Evolutionary conservation across 2,113 vertebrate genomes (phyloP), one percentile per base, ranked within the genome.

Genomic region (Sphyrna mokarran): DNA sequence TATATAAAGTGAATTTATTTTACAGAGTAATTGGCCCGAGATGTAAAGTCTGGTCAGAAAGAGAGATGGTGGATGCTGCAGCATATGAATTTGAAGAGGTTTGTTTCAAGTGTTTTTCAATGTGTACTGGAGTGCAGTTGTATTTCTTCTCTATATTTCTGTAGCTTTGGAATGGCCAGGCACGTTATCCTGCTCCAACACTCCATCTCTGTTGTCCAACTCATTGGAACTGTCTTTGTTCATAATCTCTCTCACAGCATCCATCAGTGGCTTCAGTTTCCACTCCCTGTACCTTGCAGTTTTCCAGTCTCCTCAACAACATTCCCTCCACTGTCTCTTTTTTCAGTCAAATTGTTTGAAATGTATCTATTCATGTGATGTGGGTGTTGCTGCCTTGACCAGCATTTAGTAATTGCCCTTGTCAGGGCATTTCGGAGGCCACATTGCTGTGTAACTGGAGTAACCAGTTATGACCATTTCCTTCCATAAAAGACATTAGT

Each of bases 41-140:
- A 96, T 98, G 98, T 93, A 97, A 97, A 96, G 98, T 99, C 54
- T 99, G 99, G 99, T 99, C 99, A 33, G 99, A 99, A 97, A 99
- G 98, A 96, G 99, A 99, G 95, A 97, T 98, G 87, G 98, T 99
- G 96, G 98, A 99, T 87, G 98, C 98, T 96, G 99, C 98, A 0
- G 99, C 98, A 0, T 98, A 98, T 70, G 99, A 99, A 97, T 99
- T 99, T 98, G 98, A 98, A 20, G 98, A 99, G 98, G 99, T 99
- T 96, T 95, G 98, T 97, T 70, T 72, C 43, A 48, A 33, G 69
- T 70, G n/a, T 20, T 70, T 16, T 72, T 95, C 22, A 23, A 26
- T 33, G 16, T 54, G 69, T 72, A 76, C 26, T 72, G 94, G 68
- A 95, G 26, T 68, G 69, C 37, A 94, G 37, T 94, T 43, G 11